phyloP scores from a whole-genome alignment of 2,797 vertebrate species.

The Microctenopoma stevenorrisi region DNA sequence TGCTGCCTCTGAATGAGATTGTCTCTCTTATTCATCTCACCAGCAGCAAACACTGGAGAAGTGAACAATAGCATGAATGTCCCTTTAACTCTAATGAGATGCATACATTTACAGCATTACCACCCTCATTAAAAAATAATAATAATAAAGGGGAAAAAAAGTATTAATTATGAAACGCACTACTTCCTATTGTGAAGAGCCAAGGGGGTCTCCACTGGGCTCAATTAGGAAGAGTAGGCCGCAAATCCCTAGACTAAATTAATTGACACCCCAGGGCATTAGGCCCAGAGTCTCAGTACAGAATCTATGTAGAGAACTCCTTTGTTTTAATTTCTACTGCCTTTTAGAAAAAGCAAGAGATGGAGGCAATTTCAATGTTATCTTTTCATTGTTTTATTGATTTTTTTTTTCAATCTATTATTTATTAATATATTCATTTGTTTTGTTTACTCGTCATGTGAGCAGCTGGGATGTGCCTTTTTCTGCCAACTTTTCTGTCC shows the following conservation, averaged over 20 bases:
- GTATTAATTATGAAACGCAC: slow-evolving; percentile 85
- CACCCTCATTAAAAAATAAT: slow-evolving; percentile 87
- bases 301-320: slow-evolving; percentile 78
- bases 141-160: slow-evolving; percentile 77
- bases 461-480: slow-evolving; percentile 33
- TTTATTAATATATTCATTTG: slow-evolving; percentile 67
- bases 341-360: slow-evolving; percentile 76
- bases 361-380: slow-evolving; percentile 66
- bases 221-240: slow-evolving; percentile 87
- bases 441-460: slow-evolving; percentile 69
- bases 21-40: slow-evolving; percentile 71
- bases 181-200: slow-evolving; percentile 80
- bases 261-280: slow-evolving; percentile 87
- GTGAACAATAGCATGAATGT: slow-evolving; percentile 75
- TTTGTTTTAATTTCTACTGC: slow-evolving; percentile 81
- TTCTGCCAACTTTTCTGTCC: slow-evolving; percentile 35
- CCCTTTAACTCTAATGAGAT: slow-evolving; percentile 80
- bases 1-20: slow-evolving; percentile 64
- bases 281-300: slow-evolving; percentile 76
- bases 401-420: slow-evolving; percentile 62
- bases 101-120: slow-evolving; percentile 84
- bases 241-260: slow-evolving; percentile 88
- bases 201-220: slow-evolving; percentile 84
- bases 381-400: slow-evolving; percentile 69
- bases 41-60: slow-evolving; percentile 58